Percentiles rank a stretch among this genome's conserved stretches.
These are phyloP conservation scores for Dexiosoma caninum DNA, from an alignment of 2,888 invertebrate genomes.

Conservation along the genomic window DNA sequence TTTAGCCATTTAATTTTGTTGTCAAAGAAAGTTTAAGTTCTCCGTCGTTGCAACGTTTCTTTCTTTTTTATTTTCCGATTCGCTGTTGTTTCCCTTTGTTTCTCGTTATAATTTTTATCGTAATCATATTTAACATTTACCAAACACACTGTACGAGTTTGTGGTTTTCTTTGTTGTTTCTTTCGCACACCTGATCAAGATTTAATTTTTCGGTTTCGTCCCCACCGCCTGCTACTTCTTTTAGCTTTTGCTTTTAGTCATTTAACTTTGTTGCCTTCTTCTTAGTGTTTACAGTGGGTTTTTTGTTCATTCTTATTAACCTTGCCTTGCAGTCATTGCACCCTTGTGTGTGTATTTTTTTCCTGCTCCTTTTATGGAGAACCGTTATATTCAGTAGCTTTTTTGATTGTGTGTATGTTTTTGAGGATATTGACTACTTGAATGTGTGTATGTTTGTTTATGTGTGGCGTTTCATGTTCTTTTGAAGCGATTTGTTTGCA, in stretches of 20 bases:
- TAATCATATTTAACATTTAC: slow-evolving; percentile 29
- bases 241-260: not conserved
- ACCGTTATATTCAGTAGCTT: slow-evolving; percentile 38
- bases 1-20: not conserved
- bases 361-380: slow-evolving; percentile 19
- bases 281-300: slow-evolving; percentile 5
- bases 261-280: slow-evolving; percentile 9
- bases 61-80: not conserved
- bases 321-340: slow-evolving; percentile 70
- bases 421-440: not conserved
- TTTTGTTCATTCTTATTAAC: slow-evolving; percentile 47
- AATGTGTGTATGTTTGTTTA: not conserved
- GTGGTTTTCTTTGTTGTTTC: too few species aligned
- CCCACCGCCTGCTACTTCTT: not conserved
- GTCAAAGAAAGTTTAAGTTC: slow-evolving; percentile 8
- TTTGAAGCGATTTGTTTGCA: not conserved
- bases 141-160: not conserved
- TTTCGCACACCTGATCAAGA: slow-evolving; percentile 12
- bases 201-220: not conserved
- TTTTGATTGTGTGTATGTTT: not conserved
- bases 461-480: slow-evolving; percentile 6
- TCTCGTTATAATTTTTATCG: slow-evolving; percentile 30
- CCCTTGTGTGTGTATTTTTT: slow-evolving; percentile 67
- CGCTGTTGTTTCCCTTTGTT: slow-evolving; percentile 44
- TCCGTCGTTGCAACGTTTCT: not conserved